Conservation (phyloP, 2,113 vertebrate genomes). For the Sorex fumeus region DNA sequence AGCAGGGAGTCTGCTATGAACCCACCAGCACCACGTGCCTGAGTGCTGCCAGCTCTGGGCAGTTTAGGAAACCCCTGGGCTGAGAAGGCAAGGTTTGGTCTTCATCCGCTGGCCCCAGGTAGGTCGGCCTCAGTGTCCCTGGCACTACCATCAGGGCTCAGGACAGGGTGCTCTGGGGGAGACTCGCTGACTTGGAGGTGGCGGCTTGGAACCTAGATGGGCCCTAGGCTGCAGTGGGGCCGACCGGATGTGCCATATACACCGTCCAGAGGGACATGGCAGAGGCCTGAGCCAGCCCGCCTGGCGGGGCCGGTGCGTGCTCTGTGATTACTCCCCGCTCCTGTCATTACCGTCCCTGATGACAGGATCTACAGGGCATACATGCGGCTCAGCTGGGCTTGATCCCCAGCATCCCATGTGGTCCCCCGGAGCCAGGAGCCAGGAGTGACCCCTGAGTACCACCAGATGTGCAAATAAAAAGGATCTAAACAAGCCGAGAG, state of each 20-base stretch:
- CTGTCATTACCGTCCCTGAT: slow-evolving; percentile 45
- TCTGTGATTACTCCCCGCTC: slow-evolving; percentile 11
- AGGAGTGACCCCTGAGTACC: no score
- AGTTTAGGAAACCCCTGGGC: background rate
- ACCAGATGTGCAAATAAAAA: background rate
- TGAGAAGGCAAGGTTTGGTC: background rate
- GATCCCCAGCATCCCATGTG: no score
- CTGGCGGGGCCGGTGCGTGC: background rate
- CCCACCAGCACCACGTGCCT: background rate
- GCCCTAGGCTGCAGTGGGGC: background rate
- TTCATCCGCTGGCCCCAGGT: background rate
- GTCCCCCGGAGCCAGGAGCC: no score
- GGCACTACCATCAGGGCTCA: no score
- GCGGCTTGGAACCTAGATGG: background rate
- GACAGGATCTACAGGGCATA: no score
- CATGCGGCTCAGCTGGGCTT: no score
- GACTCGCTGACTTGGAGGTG: background rate
- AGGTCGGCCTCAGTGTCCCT: background rate
- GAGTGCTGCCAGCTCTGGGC: background rate
- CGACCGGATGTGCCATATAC: background rate
- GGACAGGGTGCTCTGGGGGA: background rate
- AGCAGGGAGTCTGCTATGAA: fast-evolving
- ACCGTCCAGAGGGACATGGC: slow-evolving; percentile 13
- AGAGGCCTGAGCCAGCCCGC: background rate
- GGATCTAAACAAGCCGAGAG: slow-evolving; percentile 39